Evolutionary conservation across 2,888 invertebrate species (phyloP).

Genomic region (Aplocera efformata): DNA sequence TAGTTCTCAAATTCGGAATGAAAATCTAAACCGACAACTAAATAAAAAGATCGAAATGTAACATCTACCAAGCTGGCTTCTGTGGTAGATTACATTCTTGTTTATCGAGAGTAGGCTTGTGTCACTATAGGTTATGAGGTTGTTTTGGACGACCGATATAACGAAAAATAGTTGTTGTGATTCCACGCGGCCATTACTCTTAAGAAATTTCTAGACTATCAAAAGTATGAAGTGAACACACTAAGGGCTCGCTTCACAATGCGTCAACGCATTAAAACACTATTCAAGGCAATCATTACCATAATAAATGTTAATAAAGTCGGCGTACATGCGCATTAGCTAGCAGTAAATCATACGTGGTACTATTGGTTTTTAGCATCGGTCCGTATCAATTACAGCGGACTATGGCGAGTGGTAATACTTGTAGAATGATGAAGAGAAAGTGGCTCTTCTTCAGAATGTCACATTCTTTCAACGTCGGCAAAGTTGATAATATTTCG

Average conservation of each 20-base stretch:
- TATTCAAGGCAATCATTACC: slow-evolving; percentile 59
- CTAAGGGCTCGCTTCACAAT: slow-evolving; percentile 30
- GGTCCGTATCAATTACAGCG: slow-evolving; percentile 67
- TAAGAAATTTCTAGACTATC: not conserved
- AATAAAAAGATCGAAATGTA: no score
- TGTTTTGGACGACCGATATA: no score
- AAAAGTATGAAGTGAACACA: slow-evolving; percentile 26
- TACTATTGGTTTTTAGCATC: slow-evolving; percentile 71
- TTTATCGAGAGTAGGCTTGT: no score
- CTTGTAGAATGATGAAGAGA: not conserved
- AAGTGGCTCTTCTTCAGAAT: slow-evolving; percentile 36
- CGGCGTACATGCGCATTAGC: slow-evolving; percentile 68
- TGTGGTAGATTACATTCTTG: no score
- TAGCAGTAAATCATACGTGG: slow-evolving; percentile 63
- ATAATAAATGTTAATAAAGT: slow-evolving; percentile 78
- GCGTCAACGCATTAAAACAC: slow-evolving; percentile 61
- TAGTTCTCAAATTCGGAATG: no score
- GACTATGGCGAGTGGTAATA: slow-evolving; percentile 47
- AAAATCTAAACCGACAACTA: no score
- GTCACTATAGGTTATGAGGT: no score
- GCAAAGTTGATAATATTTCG: no score
- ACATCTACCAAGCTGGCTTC: no score
- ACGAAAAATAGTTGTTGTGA: no score
- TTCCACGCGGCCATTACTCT: no score
- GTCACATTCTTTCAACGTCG: not conserved